These are phyloP conservation scores for Branchellion lobata DNA, from an alignment of 2,888 invertebrate species.

Conservation along the genomic window DNA sequence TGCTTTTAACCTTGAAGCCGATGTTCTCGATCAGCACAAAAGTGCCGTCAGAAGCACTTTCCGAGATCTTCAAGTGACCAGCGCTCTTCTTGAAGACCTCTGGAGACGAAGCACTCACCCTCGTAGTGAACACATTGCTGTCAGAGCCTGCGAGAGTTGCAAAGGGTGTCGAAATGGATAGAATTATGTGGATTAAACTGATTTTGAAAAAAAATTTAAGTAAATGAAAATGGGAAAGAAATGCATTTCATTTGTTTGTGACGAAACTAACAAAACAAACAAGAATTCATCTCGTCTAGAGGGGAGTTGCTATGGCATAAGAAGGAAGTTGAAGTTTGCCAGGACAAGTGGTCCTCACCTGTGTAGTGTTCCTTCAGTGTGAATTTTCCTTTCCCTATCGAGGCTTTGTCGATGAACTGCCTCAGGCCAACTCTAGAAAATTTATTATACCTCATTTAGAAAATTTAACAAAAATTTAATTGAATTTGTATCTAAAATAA, in stretches of 20 bases:
- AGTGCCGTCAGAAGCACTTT: slow-evolving; percentile 64
- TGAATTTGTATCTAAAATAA: not conserved
- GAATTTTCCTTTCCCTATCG: slow-evolving; percentile 1
- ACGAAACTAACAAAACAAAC: too few relatives aligned
- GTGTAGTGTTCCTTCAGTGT: not conserved
- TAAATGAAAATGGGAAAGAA: too few relatives aligned
- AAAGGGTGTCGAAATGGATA: too few relatives aligned
- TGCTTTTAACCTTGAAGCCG: slow-evolving; percentile 57
- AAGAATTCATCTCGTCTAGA: too few relatives aligned
- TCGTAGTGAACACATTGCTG: slow-evolving; percentile 54
- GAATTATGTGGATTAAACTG: too few relatives aligned
- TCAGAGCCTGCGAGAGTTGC: slow-evolving; percentile 46
- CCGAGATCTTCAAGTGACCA: slow-evolving; percentile 63
- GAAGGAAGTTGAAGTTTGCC: too few relatives aligned
- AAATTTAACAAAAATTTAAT: not conserved
- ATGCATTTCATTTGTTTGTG: too few relatives aligned
- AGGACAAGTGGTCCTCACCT: too few relatives aligned
- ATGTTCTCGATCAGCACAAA: slow-evolving; percentile 64
- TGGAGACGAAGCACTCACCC: slow-evolving; percentile 64
- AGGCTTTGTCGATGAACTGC: too few relatives aligned
- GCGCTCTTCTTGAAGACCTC: slow-evolving; percentile 66
- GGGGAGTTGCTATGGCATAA: too few relatives aligned
- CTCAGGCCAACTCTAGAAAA: not conserved
- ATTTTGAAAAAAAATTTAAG: too few relatives aligned
- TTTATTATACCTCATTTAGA: not conserved